Conservation (phyloP, 2,888 invertebrate species). For the Rutpela maculata region DNA sequence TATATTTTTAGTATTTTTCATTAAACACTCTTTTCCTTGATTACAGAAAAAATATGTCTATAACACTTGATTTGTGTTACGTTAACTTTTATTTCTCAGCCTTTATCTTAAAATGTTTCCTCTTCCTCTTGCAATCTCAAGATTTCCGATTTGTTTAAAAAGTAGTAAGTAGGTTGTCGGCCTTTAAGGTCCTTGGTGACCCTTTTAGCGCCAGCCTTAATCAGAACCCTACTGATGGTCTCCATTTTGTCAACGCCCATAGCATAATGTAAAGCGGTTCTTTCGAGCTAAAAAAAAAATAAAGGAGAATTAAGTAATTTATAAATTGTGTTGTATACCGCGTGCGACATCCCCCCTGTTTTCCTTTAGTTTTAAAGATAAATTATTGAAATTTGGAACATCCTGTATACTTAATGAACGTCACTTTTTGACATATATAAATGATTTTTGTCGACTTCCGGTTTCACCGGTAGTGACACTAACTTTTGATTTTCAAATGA, state of each 20-base stretch:
- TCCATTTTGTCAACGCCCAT: slow-evolving; percentile 93
- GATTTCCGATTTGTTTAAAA: slow-evolving; percentile 94
- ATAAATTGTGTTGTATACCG: too few species aligned
- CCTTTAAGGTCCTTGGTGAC: slow-evolving; percentile 91
- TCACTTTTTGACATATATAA: too few species aligned
- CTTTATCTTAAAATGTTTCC: slow-evolving; percentile 76
- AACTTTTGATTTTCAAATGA: too few species aligned
- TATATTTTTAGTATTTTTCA: slow-evolving; percentile 12
- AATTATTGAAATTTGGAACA: too few species aligned
- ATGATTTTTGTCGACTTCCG: too few species aligned
- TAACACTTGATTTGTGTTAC: background rate
- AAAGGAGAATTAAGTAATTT: too few species aligned
- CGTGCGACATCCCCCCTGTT: too few species aligned
- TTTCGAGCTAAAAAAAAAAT: slow-evolving; percentile 80
- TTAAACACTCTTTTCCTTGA: background rate
- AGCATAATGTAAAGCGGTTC: slow-evolving; percentile 92
- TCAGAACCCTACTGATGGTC: slow-evolving; percentile 85
- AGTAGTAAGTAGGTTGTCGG: slow-evolving; percentile 92
- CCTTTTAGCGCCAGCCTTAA: slow-evolving; percentile 88
- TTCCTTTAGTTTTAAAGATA: too few species aligned
- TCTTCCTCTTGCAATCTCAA: slow-evolving; percentile 90
- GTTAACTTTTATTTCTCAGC: background rate
- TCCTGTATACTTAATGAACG: too few species aligned
- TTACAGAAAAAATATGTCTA: background rate
- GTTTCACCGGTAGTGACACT: too few species aligned